Percentiles rank a stretch among this genome's conserved stretches.
Conservation (phyloP, 2,113 vertebrate genomes). For the Salvelinus fontinalis region DNA sequence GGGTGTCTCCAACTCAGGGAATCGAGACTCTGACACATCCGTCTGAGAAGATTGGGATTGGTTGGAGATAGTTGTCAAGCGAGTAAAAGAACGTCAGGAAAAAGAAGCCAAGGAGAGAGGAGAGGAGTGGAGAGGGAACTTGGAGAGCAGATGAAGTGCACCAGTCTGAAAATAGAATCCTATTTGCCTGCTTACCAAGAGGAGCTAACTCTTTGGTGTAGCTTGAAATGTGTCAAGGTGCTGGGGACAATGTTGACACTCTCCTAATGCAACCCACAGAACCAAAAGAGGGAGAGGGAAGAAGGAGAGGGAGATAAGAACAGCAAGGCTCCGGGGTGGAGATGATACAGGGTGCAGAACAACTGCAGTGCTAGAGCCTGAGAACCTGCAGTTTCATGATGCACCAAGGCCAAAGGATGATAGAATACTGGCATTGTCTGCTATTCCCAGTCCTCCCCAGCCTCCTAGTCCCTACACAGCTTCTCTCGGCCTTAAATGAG, state of each 20-base stretch:
- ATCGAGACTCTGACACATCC: constrained; percentile 40
- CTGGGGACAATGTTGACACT: constrained; percentile 41
- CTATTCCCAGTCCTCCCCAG: constrained; percentile 50
- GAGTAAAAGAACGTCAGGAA: constrained; percentile 20
- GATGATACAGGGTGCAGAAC: constrained; percentile 41
- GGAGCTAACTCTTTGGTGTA: constrained; percentile 40
- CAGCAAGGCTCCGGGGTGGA: constrained; percentile 37
- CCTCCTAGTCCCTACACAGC: constrained; percentile 34
- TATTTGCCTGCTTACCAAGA: constrained; percentile 57
- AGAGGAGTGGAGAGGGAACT: constrained; percentile 18
- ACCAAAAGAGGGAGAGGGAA: constrained; percentile 25
- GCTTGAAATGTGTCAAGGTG: constrained; percentile 55
- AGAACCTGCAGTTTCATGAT: constrained; percentile 30
- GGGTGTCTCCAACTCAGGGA: constrained; percentile 28
- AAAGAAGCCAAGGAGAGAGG: constrained; percentile 27
- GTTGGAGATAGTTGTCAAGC: constrained; percentile 32
- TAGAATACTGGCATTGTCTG: constrained; percentile 64
- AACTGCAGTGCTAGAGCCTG: constrained; percentile 47
- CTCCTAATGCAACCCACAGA: constrained; percentile 25
- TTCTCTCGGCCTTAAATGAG: constrained; percentile 61
- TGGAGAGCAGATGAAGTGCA: constrained; percentile 45
- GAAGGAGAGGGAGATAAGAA: constrained; percentile 8
- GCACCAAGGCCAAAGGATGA: constrained; percentile 59
- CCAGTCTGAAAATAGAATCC: constrained; percentile 55
- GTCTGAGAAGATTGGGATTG: constrained; percentile 25